Evolutionary conservation across 2,797 vertebrate species (phyloP), one percentile per base, ranked within the genome.

Genomic region (Enteromius trimaculatus): DNA sequence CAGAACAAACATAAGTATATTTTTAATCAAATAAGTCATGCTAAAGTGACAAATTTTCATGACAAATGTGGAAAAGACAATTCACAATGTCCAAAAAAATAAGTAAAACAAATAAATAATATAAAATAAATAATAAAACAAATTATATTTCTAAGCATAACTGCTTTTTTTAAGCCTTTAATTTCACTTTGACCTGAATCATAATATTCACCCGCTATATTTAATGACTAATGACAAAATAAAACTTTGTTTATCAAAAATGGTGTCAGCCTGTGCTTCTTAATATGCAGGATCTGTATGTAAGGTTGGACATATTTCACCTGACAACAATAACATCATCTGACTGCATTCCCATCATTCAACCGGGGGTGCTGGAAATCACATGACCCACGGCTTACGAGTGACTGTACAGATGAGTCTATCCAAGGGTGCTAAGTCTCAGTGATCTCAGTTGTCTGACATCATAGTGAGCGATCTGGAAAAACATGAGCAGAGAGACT

Each of bases 361-460:
- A 53, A 51, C 47, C 4, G 0, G 17, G 6, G 17, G 9, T 74
- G 17, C 17, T 51, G 21, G 70, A 53, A 75, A 77, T 77, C 58
- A 62, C 34, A 64, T 62, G 37, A 21, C 75, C 39, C 17, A n/a
- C 31, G 23, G 14, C 55, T 44, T 2, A 62, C 3, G 5, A 47
- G 23, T 77, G 75, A 77, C 37, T 47, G 37, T 44, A 47, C 29
- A 58, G 65, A 53, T 13, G 77, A 68, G 64, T 66, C 13, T 11
- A 70, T 21, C 9, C 76, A 31, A 44, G 76, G 23, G 55, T 69
- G 49, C 4, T 58, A 70, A 80, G 70, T 42, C 34, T 14, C 26
- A 23, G 34, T 80, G 78, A 69, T n/a, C 65, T 58, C 65, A 42
- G 49, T 49, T 69, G 65, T 42, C 13, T 70, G 78, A 69, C 47